Conservation (phyloP, 1,140 invertebrate genomes). For the Oncopodura yosiiana region DNA sequence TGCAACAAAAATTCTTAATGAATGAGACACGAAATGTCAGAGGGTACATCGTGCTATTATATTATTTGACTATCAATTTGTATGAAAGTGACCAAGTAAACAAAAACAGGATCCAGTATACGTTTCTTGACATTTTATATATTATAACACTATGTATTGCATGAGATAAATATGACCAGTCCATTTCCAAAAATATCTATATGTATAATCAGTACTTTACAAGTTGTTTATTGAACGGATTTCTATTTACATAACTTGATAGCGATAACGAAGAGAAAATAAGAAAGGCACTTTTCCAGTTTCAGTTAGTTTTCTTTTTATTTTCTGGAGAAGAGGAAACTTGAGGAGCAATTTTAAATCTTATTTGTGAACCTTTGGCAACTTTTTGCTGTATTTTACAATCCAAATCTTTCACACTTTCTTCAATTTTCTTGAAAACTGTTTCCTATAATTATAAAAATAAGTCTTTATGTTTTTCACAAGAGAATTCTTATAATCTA, state of each 20-base stretch:
- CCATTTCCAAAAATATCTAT: no score
- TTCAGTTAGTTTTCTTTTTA: neutral
- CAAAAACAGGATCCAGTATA: no score
- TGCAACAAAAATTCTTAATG: neutral
- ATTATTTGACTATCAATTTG: no score
- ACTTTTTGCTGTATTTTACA: constrained; percentile 24
- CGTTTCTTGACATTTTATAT: no score
- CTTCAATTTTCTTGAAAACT: constrained; percentile 20
- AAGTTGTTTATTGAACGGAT: no score
- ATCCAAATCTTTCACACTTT: constrained; percentile 7
- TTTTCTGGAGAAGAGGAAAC: constrained; percentile 1
- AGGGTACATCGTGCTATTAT: no score
- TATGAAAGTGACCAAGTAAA: no score
- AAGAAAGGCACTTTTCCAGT: neutral
- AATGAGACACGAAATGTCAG: neutral
- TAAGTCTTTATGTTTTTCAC: neutral
- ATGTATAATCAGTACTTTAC: no score
- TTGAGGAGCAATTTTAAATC: constrained; percentile 26
- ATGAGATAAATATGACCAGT: no score
- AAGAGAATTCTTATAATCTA: neutral
- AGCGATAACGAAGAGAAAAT: no score
- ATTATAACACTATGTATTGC: no score
- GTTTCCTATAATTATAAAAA: constrained; percentile 14
- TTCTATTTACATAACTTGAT: no score
- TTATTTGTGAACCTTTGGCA: constrained; percentile 19